Base-by-base conservation (phyloP, 1,140 invertebrate genomes). In the Hermatobates lingyangjiaoensis region DNA sequence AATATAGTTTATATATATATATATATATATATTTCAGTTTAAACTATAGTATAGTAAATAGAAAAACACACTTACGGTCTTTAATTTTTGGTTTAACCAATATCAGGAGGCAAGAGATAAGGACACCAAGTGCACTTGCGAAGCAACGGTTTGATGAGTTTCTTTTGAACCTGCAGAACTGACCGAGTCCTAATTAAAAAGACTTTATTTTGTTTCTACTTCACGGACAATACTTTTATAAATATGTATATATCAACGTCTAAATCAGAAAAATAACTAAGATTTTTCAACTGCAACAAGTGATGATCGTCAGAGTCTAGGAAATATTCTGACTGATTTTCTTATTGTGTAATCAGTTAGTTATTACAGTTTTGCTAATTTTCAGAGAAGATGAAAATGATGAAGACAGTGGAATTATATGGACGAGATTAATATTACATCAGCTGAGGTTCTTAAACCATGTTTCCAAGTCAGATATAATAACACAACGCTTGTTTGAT, bases 401-500 rank as follows among this genome's bases (percentile, higher is more conserved):
- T 21, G 47, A 48, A 23, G 24, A 23, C 18, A 42, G 21, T 20
- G 39, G 21, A n/a, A 49, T 54, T n/a, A 49, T 21, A 12, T 44
- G 45, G 45, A 45, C 47, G 7, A n/a, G 45, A 28, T 26, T 54
- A 27, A 54, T 54, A 38, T 15, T 54, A 2, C 23, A 45, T 2
- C 21, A 48, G n/a, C 15, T 54, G 52, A 25, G 52, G 28, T 54
- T 49, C 26, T n/a, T 54, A 3, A 49, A 49, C 20, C 44, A 49
- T 21, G 45, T 50, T 24, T 15, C 21, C 21, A 24, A 48, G 15
- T 30, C 45, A 27, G 47, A 42, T 18, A 45, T 21, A 34, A 27
- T 48, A 5, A 49, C 52, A 12, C 20, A 23, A 40, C 49, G 21
- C 21, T 23, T 54, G 18, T 54, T 54, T 27, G 39, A 48, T 20